These are phyloP conservation scores for Apis laboriosa DNA, from an alignment of 1,140 invertebrate genomes.

Conservation along the genomic window DNA sequence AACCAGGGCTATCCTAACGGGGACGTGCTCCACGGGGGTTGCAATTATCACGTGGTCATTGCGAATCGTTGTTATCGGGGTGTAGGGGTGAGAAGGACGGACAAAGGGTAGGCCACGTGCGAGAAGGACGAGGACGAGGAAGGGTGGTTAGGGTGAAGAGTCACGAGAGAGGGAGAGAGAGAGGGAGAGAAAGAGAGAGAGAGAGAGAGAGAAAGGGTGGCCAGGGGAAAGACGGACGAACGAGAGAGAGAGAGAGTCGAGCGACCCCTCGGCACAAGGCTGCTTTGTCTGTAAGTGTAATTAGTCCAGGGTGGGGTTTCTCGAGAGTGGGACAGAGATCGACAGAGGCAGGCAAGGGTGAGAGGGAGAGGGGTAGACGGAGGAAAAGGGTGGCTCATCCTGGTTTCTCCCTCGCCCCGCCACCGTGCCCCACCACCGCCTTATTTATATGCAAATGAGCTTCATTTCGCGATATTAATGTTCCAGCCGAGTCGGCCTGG, in stretches of 20 bases:
- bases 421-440: conserved; percentile 77
- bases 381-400: conserved; percentile 75
- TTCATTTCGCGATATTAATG: conserved; percentile 94
- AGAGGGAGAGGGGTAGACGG: conserved; percentile 57
- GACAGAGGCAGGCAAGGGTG: conserved; percentile 30
- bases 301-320: conserved; percentile 79
- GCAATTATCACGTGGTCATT: conserved; percentile 81
- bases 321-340: conserved; percentile 43
- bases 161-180: conserved; percentile 12
- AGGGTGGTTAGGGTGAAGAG: neutral
- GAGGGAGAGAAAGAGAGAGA: conserved; percentile 42
- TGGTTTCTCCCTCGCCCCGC: conserved; percentile 70
- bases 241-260: conserved; percentile 66
- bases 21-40: conserved; percentile 68
- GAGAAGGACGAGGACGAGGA: conserved; percentile 25
- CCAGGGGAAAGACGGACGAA: conserved; percentile 13
- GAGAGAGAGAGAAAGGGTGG: conserved; percentile 39
- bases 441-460: conserved; percentile 94
- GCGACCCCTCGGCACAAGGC: conserved; percentile 70
- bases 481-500: conserved; percentile 83
- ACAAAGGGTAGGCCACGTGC: conserved; percentile 22
- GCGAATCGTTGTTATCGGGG: conserved; percentile 77
- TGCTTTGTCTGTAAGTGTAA: conserved; percentile 76
- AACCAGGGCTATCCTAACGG: conserved; percentile 54
- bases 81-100: conserved; percentile 36